Conservation (phyloP, 2,113 vertebrate species). For the Archilochus colubris region DNA sequence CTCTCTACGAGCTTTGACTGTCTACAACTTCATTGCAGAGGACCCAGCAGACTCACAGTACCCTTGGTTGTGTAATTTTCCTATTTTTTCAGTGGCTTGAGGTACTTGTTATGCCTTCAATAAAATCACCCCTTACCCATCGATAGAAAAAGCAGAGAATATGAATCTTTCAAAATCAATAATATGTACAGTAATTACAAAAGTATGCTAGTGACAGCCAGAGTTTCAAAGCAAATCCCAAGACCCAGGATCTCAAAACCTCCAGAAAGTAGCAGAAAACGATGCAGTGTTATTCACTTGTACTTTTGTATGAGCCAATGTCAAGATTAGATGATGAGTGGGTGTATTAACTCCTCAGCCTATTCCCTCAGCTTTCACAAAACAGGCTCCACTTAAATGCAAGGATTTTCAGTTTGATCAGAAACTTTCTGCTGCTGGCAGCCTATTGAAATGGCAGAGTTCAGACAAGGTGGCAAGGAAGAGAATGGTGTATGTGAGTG, state of each 20-base stretch:
- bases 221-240: conserved; percentile 45
- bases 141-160: conserved; percentile 69
- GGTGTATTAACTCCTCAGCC: conserved; percentile 40
- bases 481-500: not conserved
- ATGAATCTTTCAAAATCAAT: conserved; percentile 73
- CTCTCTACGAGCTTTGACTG: not conserved
- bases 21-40: conserved; percentile 50
- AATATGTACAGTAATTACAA: conserved; percentile 69
- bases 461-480: not conserved
- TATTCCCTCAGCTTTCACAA: conserved; percentile 37
- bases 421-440: not conserved
- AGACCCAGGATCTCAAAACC: conserved; percentile 1
- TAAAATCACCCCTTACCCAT: conserved; percentile 71
- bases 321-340: conserved; percentile 41
- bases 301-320: conserved; percentile 24
- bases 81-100: conserved; percentile 55
- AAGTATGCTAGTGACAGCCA: conserved; percentile 22
- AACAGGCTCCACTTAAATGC: conserved; percentile 17
- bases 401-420: conserved; percentile 22
- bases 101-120: conserved; percentile 65
- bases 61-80: conserved; percentile 60
- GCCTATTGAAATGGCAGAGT: not conserved
- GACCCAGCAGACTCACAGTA: conserved; percentile 43
- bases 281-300: conserved; percentile 20
- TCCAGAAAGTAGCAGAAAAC: conserved; percentile 44